Evolutionary conservation across 1,140 invertebrate genomes (phyloP).

Genomic region (Aphaenogaster rudis): DNA sequence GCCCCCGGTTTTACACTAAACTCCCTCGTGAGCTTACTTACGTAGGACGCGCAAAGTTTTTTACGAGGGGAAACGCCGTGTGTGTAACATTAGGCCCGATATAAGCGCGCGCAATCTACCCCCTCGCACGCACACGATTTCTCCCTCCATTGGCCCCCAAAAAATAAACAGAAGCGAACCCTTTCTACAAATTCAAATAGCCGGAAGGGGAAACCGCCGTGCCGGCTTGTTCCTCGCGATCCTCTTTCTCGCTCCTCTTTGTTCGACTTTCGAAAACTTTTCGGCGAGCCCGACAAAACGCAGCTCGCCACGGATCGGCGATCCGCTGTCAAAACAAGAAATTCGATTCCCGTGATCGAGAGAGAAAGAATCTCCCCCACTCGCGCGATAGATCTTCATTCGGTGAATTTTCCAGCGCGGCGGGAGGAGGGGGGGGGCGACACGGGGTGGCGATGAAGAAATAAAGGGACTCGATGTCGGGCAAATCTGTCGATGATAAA

Average conservation of each 20-base stretch:
- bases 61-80: conserved; percentile 69
- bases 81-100: conserved; percentile 68
- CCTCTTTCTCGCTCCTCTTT: conserved; percentile 58
- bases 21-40: conserved; percentile 62
- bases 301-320: conserved; percentile 79
- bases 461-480: conserved; percentile 39
- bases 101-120: conserved; percentile 64
- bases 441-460: conserved; percentile 21
- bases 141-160: conserved; percentile 68
- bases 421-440: too few species aligned
- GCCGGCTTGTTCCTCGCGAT: conserved; percentile 47
- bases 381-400: conserved; percentile 66
- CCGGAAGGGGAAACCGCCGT: conserved; percentile 66
- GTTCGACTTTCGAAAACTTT: conserved; percentile 75
- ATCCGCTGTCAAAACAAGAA: conserved; percentile 86
- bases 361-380: conserved; percentile 38
- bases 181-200: conserved; percentile 83
- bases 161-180: conserved; percentile 84
- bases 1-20: conserved; percentile 39
- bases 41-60: conserved; percentile 73
- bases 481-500: conserved; percentile 59
- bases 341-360: conserved; percentile 77
- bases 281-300: conserved; percentile 57
- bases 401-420: conserved; percentile 53
- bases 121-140: conserved; percentile 31